These are phyloP conservation scores for Drosophila jambulina DNA, from an alignment of 1,140 invertebrate genomes.

Conservation along the genomic window DNA sequence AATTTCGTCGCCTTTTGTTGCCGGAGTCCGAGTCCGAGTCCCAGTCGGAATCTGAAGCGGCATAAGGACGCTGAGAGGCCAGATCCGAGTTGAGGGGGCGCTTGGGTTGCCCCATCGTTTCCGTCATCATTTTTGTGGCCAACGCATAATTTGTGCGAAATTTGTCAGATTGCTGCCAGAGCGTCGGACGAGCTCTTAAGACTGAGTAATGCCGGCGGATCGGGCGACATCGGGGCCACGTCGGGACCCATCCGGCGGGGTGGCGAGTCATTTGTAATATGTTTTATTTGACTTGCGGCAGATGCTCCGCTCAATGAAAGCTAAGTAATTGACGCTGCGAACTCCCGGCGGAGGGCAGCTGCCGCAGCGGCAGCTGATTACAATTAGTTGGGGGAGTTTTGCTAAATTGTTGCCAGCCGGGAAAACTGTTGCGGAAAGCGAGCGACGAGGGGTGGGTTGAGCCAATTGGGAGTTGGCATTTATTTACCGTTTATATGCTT, in stretches of 20 bases:
- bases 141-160: constrained; percentile 81
- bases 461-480: constrained; percentile 38
- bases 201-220: constrained; percentile 65
- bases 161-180: constrained; percentile 80
- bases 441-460: background rate
- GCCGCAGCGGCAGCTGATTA: constrained; percentile 35
- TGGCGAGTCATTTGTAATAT: constrained; percentile 72
- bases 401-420: constrained; percentile 42
- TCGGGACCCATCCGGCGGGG: background rate
- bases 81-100: background rate
- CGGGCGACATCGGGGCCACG: background rate
- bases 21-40: constrained; percentile 12
- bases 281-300: constrained; percentile 82
- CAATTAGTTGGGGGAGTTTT: constrained; percentile 45
- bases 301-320: constrained; percentile 67
- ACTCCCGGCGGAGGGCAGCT: constrained; percentile 30
- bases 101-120: constrained; percentile 23
- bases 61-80: background rate
- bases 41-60: background rate
- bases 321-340: constrained; percentile 58
- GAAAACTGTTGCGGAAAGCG: constrained; percentile 40
- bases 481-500: constrained; percentile 39
- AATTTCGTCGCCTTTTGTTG: constrained; percentile 83
- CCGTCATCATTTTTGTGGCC: constrained; percentile 76
- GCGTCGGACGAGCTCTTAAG: constrained; percentile 66